Conservation (phyloP, 2,113 vertebrate species). For the Oreotrochilus melanogaster region DNA sequence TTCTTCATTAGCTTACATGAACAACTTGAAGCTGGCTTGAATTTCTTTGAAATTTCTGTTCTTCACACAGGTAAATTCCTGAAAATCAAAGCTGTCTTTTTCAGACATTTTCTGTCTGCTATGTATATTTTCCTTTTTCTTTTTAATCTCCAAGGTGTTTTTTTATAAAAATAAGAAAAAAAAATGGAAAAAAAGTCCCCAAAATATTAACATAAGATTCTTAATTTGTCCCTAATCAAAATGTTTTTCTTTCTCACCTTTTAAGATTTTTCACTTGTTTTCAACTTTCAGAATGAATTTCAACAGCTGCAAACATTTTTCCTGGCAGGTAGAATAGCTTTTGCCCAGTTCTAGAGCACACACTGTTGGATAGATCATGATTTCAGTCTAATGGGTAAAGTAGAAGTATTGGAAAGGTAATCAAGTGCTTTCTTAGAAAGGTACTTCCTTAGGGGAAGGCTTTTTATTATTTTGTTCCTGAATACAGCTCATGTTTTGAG, state of each 20-base stretch:
- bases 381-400: neutral
- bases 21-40: neutral
- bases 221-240: neutral
- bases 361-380: accelerated
- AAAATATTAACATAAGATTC: neutral
- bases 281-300: neutral
- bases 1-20: neutral
- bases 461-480: neutral
- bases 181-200: neutral
- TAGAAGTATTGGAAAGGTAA: neutral
- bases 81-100: neutral
- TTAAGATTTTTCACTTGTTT: neutral
- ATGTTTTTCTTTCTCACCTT: neutral
- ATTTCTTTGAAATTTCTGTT: neutral
- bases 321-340: neutral
- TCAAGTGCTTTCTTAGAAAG: neutral
- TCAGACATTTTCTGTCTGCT: neutral
- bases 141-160: neutral
- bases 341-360: neutral
- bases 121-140: neutral
- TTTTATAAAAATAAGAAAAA: neutral
- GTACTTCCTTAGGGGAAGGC: neutral
- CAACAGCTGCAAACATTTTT: neutral
- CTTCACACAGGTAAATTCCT: neutral
- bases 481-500: neutral